Percentiles rank a stretch among this genome's conserved stretches.
Evolutionary conservation across 2,113 vertebrate species (phyloP).

Genomic region (Eira barbara): DNA sequence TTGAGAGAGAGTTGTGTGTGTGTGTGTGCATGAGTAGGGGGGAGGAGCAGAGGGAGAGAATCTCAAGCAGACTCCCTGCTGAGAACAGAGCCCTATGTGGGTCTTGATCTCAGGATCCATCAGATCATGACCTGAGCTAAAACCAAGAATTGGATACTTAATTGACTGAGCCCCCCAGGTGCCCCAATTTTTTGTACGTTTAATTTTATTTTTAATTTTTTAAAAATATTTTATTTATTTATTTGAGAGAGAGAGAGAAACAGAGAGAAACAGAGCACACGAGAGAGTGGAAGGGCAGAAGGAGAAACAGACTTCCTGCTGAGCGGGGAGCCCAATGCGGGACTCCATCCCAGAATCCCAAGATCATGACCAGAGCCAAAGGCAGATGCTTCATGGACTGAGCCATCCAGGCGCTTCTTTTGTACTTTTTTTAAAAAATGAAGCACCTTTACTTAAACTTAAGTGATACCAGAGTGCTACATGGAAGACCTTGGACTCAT

Average conservation of each 20-base stretch:
- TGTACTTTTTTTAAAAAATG: not conserved
- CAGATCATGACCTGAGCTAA: not conserved
- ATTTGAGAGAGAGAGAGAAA: not conserved
- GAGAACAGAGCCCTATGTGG: not conserved
- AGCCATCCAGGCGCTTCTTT: not conserved
- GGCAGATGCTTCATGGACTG: not conserved
- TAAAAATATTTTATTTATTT: not conserved
- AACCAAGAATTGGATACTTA: not conserved
- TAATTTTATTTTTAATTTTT: not conserved
- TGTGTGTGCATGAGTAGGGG: not conserved
- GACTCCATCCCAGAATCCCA: not conserved
- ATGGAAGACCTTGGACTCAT: not conserved
- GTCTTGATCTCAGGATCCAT: not conserved
- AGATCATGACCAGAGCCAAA: not conserved
- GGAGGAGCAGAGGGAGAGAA: not conserved
- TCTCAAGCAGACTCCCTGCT: not conserved
- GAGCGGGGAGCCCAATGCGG: no score
- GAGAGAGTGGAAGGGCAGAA: not conserved
- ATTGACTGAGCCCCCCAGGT: not conserved
- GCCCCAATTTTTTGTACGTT: not conserved
- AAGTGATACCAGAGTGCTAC: not conserved
- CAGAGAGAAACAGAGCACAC: no score
- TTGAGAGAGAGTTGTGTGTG: not conserved
- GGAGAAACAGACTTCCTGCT: not conserved
- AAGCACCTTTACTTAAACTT: not conserved